A percentile compares a stretch with the other conserved stretches of the same genome.
Conservation (phyloP, 2,888 invertebrate species). For the Euspilapteryx auroguttella region DNA sequence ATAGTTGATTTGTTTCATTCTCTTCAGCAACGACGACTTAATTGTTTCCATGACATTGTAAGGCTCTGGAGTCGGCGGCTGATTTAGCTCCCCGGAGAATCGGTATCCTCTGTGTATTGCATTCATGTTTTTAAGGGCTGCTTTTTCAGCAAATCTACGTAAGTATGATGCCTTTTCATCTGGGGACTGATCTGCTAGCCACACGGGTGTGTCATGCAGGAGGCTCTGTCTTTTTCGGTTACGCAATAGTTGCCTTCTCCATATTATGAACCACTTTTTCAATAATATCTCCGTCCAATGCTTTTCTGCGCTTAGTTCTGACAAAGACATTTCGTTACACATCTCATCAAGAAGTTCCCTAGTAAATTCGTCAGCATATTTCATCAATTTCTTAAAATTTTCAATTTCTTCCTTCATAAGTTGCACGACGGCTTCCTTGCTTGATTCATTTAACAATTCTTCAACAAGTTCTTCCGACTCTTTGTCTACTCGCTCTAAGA, state of each 20-base stretch:
- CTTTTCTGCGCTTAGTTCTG: constrained; percentile 37
- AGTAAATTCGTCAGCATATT: constrained; percentile 19
- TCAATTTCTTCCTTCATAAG: constrained; percentile 29
- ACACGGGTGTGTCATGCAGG: constrained; percentile 43
- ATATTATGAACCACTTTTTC: constrained; percentile 36
- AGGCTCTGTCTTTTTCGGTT: constrained; percentile 32
- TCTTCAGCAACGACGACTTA: constrained; percentile 39
- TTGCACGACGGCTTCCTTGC: constrained; percentile 19
- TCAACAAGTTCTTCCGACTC: constrained; percentile 28
- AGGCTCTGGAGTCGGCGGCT: constrained; percentile 22
- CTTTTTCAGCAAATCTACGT: constrained; percentile 24
- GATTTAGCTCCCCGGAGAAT: constrained; percentile 32
- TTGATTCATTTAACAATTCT: constrained; percentile 28
- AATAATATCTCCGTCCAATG: constrained; percentile 27
- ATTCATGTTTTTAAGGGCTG: constrained; percentile 36
- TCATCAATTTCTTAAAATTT: constrained; percentile 20
- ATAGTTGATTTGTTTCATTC: constrained; percentile 47
- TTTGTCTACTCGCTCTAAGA: constrained; percentile 29
- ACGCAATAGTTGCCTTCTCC: constrained; percentile 28
- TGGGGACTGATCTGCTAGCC: constrained; percentile 34
- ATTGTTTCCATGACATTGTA: constrained; percentile 47
- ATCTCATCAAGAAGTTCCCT: constrained; percentile 28
- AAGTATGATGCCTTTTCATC: constrained; percentile 29
- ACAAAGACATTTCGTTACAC: constrained; percentile 25
- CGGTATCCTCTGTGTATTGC: constrained; percentile 36